phyloP scores from a whole-genome alignment of 2,797 vertebrate genomes.

The Bradypodion pumilum region DNA sequence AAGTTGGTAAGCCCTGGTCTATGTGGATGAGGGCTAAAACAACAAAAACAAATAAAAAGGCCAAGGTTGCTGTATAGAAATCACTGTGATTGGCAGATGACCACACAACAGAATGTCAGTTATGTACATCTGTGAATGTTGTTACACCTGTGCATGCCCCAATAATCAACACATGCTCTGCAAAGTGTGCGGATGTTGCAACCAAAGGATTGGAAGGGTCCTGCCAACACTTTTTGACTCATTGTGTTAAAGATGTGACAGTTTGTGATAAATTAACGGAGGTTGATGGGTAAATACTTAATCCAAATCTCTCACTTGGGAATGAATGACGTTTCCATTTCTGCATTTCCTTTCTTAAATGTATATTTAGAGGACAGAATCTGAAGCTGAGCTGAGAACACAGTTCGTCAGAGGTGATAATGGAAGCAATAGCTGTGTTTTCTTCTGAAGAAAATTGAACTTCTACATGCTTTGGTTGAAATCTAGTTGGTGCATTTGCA shows the following conservation, averaged over 20 bases:
- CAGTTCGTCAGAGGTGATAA: not conserved
- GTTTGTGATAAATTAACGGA: conserved; percentile 60
- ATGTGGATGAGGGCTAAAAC: too few species aligned
- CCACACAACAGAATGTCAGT: conserved; percentile 26
- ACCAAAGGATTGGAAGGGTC: conserved; percentile 44
- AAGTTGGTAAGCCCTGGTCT: too few species aligned
- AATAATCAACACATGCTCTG: conserved; percentile 43
- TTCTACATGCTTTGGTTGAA: too few species aligned
- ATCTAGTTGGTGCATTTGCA: too few species aligned
- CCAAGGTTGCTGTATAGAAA: not conserved
- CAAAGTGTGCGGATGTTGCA: conserved; percentile 31
- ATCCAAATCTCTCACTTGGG: conserved; percentile 46
- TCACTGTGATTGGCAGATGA: conserved; percentile 2
- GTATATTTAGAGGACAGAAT: conserved; percentile 40
- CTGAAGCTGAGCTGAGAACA: not conserved
- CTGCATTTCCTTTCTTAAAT: conserved; percentile 55
- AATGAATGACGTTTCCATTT: conserved; percentile 54
- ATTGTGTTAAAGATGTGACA: conserved; percentile 60
- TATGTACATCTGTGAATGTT: conserved; percentile 3
- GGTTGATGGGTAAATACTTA: conserved; percentile 67
- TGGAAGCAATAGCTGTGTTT: accelerated
- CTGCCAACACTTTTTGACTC: conserved; percentile 66
- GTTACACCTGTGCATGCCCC: conserved; percentile 27
- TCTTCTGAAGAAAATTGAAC: too few species aligned
- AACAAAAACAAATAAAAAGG: too few species aligned